Evolutionary conservation across 2,888 invertebrate species (phyloP).

Genomic region (Drosophila flavopinicola): DNA sequence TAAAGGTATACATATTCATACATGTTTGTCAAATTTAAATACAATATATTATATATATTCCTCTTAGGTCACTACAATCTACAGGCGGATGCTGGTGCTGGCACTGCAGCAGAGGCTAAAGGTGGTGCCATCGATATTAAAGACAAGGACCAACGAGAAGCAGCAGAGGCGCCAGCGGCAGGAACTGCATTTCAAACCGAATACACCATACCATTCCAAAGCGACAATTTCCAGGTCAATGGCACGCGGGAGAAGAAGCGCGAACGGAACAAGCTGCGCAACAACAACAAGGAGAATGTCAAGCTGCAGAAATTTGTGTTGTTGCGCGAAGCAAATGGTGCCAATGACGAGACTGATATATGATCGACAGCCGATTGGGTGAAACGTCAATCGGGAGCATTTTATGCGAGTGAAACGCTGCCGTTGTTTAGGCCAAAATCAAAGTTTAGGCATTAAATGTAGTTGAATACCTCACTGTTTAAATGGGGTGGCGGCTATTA

Average conservation of each 20-base stretch:
- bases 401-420: constrained; percentile 51
- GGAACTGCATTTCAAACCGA: constrained; percentile 64
- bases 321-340: constrained; percentile 70
- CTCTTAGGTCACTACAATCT: constrained; percentile 57
- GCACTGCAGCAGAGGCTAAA: constrained; percentile 3
- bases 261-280: constrained; percentile 41
- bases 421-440: constrained; percentile 58
- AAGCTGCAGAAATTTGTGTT: constrained; percentile 74
- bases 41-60: neutral
- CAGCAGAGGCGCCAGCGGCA: constrained; percentile 1
- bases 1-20: constrained; percentile 47
- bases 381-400: constrained; percentile 39
- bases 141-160: constrained; percentile 29
- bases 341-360: constrained; percentile 81
- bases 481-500: constrained; percentile 72
- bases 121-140: constrained; percentile 20
- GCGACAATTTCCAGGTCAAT: constrained; percentile 69
- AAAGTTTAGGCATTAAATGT: constrained; percentile 63
- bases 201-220: constrained; percentile 75
- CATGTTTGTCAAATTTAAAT: neutral
- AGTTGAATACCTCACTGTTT: constrained; percentile 66
- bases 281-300: constrained; percentile 67
- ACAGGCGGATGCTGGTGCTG: constrained; percentile 19
- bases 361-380: constrained; percentile 64
- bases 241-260: constrained; percentile 59